Evolutionary conservation across 2,888 invertebrate genomes (phyloP), one percentile per base, ranked within the genome.

Genomic region (Trisateles emortualis): DNA sequence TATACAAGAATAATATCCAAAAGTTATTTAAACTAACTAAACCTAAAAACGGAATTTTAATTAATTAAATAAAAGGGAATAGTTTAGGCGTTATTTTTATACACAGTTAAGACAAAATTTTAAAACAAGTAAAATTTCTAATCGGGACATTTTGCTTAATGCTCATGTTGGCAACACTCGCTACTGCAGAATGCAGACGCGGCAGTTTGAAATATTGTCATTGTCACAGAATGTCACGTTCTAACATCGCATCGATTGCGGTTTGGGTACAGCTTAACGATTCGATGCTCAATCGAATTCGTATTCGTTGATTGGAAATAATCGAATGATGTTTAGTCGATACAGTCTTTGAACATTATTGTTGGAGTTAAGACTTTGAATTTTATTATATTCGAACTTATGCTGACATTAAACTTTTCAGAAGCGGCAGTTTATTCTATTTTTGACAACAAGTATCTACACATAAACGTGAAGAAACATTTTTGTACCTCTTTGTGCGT

Each of bases 161-260:
- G 24, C 8, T 24, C 13, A 26, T 3, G 24, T 14, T 49, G 36
- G 38, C 22, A 49, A 38, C 38, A 38, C 42, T 43, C 14, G 14
- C n/a, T 30, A 49, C 26, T 16, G 11, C 9, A 24, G 33, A 53
- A 68, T 57, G 60, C 63, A 65, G 59, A 65, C 59, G 63, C 55
- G 72, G 60, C 68, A 64, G 61, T 26, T 52, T 72, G 72, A 70
- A 67, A 75, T 74, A 75, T 70, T 64, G 70, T 65, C 62, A 64
- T 58, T 68, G 71, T 70, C 64, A 66, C 47, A 51, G 22, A 22
- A 52, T 44, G 61, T 70, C 67, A 58, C 54, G 59, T 59, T 57
- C 57, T 40, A 51, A 60, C 64, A 53, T 59, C 59, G 52, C 64
- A 53, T 59, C 59, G 52, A 55, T 57, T 60, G 72, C 49, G 60